Evolutionary conservation across 2,888 invertebrate species (phyloP).

Genomic region (Synanthedon tipuliformis): DNA sequence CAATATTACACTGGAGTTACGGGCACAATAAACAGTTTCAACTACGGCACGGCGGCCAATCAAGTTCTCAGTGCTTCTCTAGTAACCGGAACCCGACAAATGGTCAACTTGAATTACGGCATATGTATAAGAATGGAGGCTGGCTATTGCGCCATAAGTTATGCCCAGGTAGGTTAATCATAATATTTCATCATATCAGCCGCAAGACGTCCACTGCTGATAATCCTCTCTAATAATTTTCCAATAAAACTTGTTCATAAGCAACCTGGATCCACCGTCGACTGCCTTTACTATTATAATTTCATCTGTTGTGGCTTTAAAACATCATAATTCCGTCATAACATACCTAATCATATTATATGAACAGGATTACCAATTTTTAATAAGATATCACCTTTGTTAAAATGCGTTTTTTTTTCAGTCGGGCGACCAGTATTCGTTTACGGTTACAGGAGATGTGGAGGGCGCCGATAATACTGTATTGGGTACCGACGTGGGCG

Average conservation of each 20-base stretch:
- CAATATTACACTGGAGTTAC: conserved; percentile 76
- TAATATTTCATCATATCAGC: too few species aligned
- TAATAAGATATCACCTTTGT: too few species aligned
- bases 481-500: conserved; percentile 67
- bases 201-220: too few species aligned
- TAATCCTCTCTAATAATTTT: background rate
- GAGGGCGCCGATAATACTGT: conserved; percentile 73
- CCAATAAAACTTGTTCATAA: too few species aligned
- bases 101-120: conserved; percentile 80
- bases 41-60: conserved; percentile 76
- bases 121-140: conserved; percentile 80
- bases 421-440: conserved; percentile 69
- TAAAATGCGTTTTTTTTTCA: conserved; percentile 9
- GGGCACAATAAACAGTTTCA: conserved; percentile 80
- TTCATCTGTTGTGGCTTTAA: too few species aligned
- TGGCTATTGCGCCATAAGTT: conserved; percentile 79
- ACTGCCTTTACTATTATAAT: too few species aligned
- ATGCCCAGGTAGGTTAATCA: conserved; percentile 56
- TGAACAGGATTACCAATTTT: too few species aligned
- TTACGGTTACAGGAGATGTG: conserved; percentile 79
- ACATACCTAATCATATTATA: too few species aligned
- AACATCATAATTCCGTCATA: too few species aligned
- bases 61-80: conserved; percentile 63
- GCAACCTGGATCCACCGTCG: too few species aligned
- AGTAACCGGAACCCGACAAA: conserved; percentile 77